These are phyloP conservation scores for Aporophyla lueneburgensis DNA, from an alignment of 2,888 invertebrate genomes.

Conservation along the genomic window DNA sequence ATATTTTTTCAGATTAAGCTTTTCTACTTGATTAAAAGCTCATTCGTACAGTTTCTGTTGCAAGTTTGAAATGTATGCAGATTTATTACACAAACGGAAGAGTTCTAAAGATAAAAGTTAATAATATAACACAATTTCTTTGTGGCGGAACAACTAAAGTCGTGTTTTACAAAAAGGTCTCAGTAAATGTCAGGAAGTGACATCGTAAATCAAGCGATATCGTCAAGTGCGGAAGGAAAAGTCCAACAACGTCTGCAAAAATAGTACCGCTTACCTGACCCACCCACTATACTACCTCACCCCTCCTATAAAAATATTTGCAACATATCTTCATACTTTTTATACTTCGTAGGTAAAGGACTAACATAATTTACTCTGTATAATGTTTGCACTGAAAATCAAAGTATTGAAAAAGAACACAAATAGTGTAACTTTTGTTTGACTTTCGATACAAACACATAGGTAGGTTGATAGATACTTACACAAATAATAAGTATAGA, in stretches of 20 bases:
- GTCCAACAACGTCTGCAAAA: slow-evolving; percentile 70
- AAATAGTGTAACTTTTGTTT: slow-evolving; percentile 1
- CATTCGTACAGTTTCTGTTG: background rate
- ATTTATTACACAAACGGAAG: slow-evolving; percentile 29
- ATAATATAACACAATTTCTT: slow-evolving; percentile 51
- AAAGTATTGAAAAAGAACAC: slow-evolving; percentile 19
- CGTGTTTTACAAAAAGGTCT: slow-evolving; percentile 71
- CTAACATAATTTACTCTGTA: too few species aligned
- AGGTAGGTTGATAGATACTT: background rate
- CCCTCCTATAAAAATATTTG: slow-evolving; percentile 29
- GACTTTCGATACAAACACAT: slow-evolving; percentile 7
- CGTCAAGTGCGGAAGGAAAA: slow-evolving; percentile 75
- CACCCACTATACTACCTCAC: slow-evolving; percentile 29
- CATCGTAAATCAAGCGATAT: slow-evolving; percentile 82
- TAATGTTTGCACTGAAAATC: background rate
- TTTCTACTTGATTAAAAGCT: slow-evolving; percentile 22
- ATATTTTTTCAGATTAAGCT: slow-evolving; percentile 18
- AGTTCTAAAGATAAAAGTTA: slow-evolving; percentile 39
- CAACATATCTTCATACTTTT: background rate
- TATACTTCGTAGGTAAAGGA: background rate
- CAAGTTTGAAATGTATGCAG: slow-evolving; percentile 11
- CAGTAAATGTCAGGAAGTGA: slow-evolving; percentile 75
- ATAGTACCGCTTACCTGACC: slow-evolving; percentile 71
- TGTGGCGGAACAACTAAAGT: slow-evolving; percentile 59
- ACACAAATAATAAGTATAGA: slow-evolving; percentile 15